A percentile compares a stretch with the other conserved stretches of the same genome.
Evolutionary conservation across 2,113 vertebrate genomes (phyloP).

Genomic region (Mesoclemmys tuberculata): DNA sequence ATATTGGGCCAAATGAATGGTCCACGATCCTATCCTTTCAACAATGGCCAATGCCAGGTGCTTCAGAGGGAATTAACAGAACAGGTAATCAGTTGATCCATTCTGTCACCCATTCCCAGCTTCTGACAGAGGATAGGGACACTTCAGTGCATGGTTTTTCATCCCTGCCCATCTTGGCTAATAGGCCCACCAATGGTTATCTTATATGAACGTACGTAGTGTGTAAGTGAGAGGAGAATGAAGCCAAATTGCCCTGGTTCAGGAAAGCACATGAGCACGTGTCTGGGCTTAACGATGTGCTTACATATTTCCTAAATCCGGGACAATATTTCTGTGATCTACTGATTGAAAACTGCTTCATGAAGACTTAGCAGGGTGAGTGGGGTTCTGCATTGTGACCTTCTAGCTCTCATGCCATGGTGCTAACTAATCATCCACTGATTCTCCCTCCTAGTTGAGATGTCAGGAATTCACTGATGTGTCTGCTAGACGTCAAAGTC

Average conservation of each 20-base stretch:
- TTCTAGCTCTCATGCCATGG: neutral
- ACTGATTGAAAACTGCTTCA: neutral
- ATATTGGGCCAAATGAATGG: no score
- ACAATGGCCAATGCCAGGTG: no score
- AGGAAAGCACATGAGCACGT: neutral
- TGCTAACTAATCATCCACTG: constrained; percentile 46
- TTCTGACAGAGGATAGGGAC: no score
- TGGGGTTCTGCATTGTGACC: neutral
- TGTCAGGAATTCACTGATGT: constrained; percentile 42
- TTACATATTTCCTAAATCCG: neutral
- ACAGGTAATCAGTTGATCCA: no score
- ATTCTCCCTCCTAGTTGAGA: constrained; percentile 34
- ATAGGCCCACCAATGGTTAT: no score
- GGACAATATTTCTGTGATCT: neutral
- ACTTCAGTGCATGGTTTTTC: no score
- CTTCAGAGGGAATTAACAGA: no score
- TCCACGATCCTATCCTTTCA: no score
- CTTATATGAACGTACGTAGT: neutral
- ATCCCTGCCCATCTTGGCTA: no score
- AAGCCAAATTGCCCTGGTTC: neutral
- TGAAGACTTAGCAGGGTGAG: constrained; percentile 13
- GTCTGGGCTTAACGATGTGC: neutral
- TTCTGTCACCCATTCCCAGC: no score
- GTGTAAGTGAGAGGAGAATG: neutral
- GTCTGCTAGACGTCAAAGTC: constrained; percentile 35